These are phyloP conservation scores for Drosophila rellima DNA, from an alignment of 2,888 invertebrate species.

Conservation along the genomic window DNA sequence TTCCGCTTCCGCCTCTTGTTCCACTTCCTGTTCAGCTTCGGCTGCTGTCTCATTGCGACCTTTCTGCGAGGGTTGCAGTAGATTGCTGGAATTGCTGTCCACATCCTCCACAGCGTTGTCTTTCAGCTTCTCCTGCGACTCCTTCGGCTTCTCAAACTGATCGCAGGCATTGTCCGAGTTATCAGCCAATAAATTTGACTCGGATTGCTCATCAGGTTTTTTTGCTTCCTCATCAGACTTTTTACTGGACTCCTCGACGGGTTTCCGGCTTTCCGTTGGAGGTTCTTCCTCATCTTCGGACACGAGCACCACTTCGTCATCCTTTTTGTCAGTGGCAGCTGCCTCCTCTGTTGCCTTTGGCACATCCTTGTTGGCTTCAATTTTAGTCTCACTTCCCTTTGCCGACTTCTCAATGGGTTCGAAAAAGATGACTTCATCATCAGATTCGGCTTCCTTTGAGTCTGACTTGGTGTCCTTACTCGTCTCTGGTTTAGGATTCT, in stretches of 20 bases:
- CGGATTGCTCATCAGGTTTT: conserved; percentile 2
- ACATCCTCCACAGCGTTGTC: conserved; percentile 57
- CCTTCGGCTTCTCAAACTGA: conserved; percentile 72
- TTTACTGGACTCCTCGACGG: conserved; percentile 11
- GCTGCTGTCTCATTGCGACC: conserved; percentile 38
- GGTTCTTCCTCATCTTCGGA: conserved; percentile 73
- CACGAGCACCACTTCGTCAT: conserved; percentile 65
- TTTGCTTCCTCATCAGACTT: not conserved
- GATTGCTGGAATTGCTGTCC: conserved; percentile 80
- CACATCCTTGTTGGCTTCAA: conserved; percentile 5
- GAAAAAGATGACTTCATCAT: conserved; percentile 81
- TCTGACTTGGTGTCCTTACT: not conserved
- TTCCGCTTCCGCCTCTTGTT: conserved; percentile 24
- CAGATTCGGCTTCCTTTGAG: conserved; percentile 49
- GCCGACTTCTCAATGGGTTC: conserved; percentile 60
- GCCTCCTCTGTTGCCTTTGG: not conserved
- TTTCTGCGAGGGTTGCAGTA: conserved; percentile 74
- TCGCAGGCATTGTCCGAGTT: conserved; percentile 84
- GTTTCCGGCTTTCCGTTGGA: not conserved
- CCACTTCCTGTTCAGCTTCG: conserved; percentile 26
- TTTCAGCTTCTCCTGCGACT: conserved; percentile 40
- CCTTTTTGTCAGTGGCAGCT: conserved; percentile 27
- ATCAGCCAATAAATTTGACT: conserved; percentile 61
- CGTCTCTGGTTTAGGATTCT: not conserved
- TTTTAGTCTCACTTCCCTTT: conserved; percentile 3